Evolutionary conservation across 2,113 vertebrate genomes (phyloP).

Genomic region (Oreocharis arfaki): DNA sequence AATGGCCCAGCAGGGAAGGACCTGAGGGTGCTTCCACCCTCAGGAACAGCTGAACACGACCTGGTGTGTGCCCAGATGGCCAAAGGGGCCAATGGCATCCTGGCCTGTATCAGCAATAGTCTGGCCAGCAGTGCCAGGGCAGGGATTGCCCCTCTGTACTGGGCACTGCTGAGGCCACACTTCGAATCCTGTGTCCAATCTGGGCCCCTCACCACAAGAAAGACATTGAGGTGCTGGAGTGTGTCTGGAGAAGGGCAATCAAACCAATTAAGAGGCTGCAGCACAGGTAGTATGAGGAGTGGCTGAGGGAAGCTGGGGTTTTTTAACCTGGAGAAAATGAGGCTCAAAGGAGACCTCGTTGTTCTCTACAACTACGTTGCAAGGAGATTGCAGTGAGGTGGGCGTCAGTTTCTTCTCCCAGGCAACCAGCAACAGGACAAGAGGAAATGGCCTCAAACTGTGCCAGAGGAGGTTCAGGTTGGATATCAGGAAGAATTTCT

Average conservation of each 20-base stretch:
- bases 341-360: accelerated
- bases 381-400: neutral
- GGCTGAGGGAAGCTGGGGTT: neutral
- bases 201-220: neutral
- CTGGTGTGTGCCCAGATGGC: neutral
- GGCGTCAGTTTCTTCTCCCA: neutral
- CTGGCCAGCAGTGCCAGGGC: neutral
- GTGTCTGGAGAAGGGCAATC: neutral
- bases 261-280: neutral
- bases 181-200: accelerated
- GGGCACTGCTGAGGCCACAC: neutral
- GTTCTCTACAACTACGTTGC: neutral
- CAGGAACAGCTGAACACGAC: neutral
- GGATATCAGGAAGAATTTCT: neutral
- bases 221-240: neutral
- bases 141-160: neutral
- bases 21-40: accelerated
- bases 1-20: neutral
- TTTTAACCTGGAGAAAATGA: neutral
- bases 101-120: neutral
- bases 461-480: neutral
- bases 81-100: neutral
- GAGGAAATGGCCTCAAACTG: neutral
- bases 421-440: neutral
- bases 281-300: neutral